A percentile compares a stretch with the other conserved stretches of the same genome.
Evolutionary conservation across 1,140 invertebrate genomes (phyloP).

Genomic region (Drosophila parvula): DNA sequence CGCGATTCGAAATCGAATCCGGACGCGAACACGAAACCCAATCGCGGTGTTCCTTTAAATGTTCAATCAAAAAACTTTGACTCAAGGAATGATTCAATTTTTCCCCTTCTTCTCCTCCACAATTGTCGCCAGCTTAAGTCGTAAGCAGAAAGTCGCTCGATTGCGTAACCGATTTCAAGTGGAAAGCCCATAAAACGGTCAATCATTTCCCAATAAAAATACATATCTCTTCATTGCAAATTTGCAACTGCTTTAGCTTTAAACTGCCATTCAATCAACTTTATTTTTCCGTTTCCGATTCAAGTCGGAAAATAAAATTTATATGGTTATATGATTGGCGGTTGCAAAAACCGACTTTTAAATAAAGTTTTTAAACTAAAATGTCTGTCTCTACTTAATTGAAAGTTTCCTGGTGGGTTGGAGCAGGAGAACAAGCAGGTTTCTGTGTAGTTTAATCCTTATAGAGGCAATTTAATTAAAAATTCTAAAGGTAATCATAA

Average conservation of each 20-base stretch:
- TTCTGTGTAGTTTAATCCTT: too few species aligned
- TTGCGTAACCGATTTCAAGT: slow-evolving; percentile 16
- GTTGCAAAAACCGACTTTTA: not conserved
- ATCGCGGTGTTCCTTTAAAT: slow-evolving; percentile 62
- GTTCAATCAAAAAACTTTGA: slow-evolving; percentile 71
- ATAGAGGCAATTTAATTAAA: too few species aligned
- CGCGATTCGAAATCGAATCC: slow-evolving; percentile 31
- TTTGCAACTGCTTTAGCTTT: slow-evolving; percentile 8
- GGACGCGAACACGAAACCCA: slow-evolving; percentile 49
- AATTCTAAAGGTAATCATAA: too few species aligned
- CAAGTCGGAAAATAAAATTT: not conserved
- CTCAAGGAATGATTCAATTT: slow-evolving; percentile 62
- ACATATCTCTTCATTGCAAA: slow-evolving; percentile 12
- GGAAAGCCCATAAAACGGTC: slow-evolving; percentile 32
- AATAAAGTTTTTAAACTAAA: not conserved
- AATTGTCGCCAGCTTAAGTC: slow-evolving; percentile 37
- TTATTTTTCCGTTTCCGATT: slow-evolving; percentile 14
- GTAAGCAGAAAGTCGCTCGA: slow-evolving; percentile 17
- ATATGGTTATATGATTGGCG: slow-evolving; percentile 4
- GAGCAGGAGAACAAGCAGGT: too few species aligned
- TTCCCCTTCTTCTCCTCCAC: slow-evolving; percentile 10
- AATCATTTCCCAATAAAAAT: slow-evolving; percentile 23
- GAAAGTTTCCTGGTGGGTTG: not conserved
- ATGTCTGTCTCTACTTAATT: not conserved
- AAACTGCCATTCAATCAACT: slow-evolving; percentile 7